Base-by-base conservation (phyloP, 2,797 vertebrate genomes). In the Percopsis omiscomaycus region DNA sequence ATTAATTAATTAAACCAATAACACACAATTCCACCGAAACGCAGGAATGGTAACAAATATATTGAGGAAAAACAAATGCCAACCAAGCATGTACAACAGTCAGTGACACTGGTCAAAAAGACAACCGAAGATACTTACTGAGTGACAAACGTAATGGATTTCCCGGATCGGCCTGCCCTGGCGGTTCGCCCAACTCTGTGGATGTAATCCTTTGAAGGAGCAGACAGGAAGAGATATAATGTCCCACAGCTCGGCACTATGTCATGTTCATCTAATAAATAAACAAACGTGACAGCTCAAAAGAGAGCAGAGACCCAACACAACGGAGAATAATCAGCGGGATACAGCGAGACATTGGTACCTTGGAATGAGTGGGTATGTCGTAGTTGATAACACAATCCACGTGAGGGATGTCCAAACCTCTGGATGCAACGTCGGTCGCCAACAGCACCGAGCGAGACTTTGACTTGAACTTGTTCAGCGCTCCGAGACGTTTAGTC, bases 391-490 rank as follows among this genome's bases (percentile, higher is more conserved):
- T 95, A 73, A 99, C 96, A 0, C 98, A 97, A 87, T 98, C 97
- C 0, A 99, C 96, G 0, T 98, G 98, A 15, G 98, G 96, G 59
- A 99, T 99, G 83, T 99, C 97, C 73, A 99, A 86, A 1, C 97
- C 97, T 74, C 97, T 92, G 78, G 97, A 99, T 1, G 98, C 97
- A 79, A 99, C 97, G 15, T 99, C 98, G 0, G 98, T 99, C 0
- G 98, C 97, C 77, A 99, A 87, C 68, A 99, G 92, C 78, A 99
- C 94, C 0, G 96, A 98, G 5, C 97, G 96, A 55, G 94, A 92
- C 87, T 98, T 99, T 5, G 96, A 95, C 82, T 99, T 99, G 86
- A 99, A 99, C 79, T 99, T 99, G 86, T 98, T 99, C 10, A 99
- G 89, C 1, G 98, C 88, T 13, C 97, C 97, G 0, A 99, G 88